These are phyloP conservation scores for Erythrolamprus reginae DNA, from an alignment of 2,113 vertebrate genomes.

Conservation along the genomic window DNA sequence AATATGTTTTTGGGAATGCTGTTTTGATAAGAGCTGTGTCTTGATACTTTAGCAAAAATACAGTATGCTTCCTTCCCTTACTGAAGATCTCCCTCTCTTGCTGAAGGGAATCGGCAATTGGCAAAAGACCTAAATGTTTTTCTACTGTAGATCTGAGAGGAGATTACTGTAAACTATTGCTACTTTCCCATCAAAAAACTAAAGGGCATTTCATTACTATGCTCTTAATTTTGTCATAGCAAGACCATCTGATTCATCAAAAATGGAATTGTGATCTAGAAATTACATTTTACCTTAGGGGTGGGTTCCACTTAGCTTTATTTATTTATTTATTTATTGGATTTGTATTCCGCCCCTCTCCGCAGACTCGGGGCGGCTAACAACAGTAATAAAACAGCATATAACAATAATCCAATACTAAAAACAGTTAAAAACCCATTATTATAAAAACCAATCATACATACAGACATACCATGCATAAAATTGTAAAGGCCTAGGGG, in stretches of 20 bases:
- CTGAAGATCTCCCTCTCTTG: too few relatives aligned
- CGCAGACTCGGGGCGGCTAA: too few relatives aligned
- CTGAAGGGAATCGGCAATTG: background rate
- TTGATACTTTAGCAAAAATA: background rate
- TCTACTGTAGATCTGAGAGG: background rate
- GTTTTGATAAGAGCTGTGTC: background rate
- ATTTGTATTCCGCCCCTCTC: too few relatives aligned
- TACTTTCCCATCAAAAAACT: background rate
- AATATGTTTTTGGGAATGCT: background rate
- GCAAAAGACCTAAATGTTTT: background rate
- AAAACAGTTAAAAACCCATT: too few relatives aligned
- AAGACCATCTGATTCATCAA: background rate
- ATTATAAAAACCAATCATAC: too few relatives aligned
- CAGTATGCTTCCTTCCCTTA: background rate
- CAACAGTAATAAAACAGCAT: too few relatives aligned
- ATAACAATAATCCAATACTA: too few relatives aligned
- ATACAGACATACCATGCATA: too few relatives aligned
- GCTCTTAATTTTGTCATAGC: background rate
- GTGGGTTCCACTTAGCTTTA: too few relatives aligned
- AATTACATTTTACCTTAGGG: background rate
- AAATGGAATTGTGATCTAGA: background rate
- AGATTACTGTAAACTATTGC: background rate
- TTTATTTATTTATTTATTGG: too few relatives aligned
- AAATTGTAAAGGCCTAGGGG: too few relatives aligned
- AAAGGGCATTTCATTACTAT: too few relatives aligned